Evolutionary conservation across 2,888 invertebrate species (phyloP), one percentile per base, ranked within the genome.

Genomic region (Noctuana brunneofusca): DNA sequence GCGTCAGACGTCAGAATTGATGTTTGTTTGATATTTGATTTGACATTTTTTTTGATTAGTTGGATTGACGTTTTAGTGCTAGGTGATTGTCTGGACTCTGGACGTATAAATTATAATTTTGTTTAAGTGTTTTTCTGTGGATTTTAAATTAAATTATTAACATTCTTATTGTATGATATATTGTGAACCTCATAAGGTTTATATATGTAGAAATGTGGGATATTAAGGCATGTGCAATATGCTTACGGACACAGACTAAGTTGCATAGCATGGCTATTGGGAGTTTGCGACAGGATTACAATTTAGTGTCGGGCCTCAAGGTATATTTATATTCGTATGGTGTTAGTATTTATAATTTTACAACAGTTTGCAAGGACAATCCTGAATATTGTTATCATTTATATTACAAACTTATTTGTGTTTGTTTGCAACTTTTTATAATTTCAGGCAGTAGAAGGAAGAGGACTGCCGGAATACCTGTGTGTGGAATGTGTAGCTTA

Each of bases 221-320:
- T 64, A 64, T 89, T 59, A 83, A 84, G 71, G 87, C 82, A 16
- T 91, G 90, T 72, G 71, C 74, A 16, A 86, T 86, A 65, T 91
- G 90, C 73, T 79, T 89, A 22, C 83, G 77, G 70, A 81, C 78
- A 41, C 72, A 81, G 67, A 74, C 78, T 49, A 86, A 82, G 71
- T 73, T 89, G 58, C 76, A 74, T 69, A 80, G 74, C 67, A 77
- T 91, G 71, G 80, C 84, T 55, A 71, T 67, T 58, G 79, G 75
- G n/a, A 72, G 75, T 63, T 72, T 89, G 58, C 76, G 88, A 66
- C 68, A 74, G 5, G 80, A 85, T 66, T 89, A 79, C 70, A 83
- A 84, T 69, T 73, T 79, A 65, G 69, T 86, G 65, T 81, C 88
- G 65, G 89, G 89, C 53, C 75, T 89, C 56, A 75, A 84, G 84